These are phyloP conservation scores for Engraulis encrasicolus DNA, from an alignment of 2,113 vertebrate genomes.

Conservation along the genomic window DNA sequence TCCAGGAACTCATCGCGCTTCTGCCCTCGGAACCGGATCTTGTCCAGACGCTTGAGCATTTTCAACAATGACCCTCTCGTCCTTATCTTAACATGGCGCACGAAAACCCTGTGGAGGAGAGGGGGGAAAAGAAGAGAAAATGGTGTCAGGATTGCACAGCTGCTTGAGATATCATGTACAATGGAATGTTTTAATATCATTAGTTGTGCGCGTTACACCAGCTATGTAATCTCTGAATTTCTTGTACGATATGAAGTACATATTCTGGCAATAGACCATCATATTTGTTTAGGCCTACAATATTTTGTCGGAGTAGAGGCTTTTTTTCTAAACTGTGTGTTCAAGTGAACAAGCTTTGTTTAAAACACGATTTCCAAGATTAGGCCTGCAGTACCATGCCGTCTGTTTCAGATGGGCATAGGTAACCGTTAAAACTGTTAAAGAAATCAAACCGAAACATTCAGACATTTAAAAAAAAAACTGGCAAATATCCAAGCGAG, in stretches of 20 bases:
- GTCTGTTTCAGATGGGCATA: not conserved
- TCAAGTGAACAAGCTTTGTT: not conserved
- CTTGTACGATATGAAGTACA: not conserved
- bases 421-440: not conserved
- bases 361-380: not conserved
- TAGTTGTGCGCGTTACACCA: not conserved
- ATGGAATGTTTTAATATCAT: not conserved
- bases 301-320: not conserved
- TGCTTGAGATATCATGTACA: not conserved
- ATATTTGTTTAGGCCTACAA: not conserved
- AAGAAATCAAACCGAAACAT: not conserved
- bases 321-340: not conserved
- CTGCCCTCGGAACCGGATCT: slow-evolving; percentile 94
- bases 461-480: not conserved
- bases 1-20: slow-evolving; percentile 93
- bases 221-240: too few species aligned
- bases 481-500: not conserved
- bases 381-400: not conserved
- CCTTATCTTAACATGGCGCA: slow-evolving; percentile 86
- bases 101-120: slow-evolving; percentile 72
- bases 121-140: not conserved
- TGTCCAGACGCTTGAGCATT: slow-evolving; percentile 95
- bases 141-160: not conserved
- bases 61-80: slow-evolving; percentile 78
- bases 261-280: not conserved